Base-by-base conservation (phyloP, 1,140 invertebrate genomes). In the Portunus trituberculatus region DNA sequence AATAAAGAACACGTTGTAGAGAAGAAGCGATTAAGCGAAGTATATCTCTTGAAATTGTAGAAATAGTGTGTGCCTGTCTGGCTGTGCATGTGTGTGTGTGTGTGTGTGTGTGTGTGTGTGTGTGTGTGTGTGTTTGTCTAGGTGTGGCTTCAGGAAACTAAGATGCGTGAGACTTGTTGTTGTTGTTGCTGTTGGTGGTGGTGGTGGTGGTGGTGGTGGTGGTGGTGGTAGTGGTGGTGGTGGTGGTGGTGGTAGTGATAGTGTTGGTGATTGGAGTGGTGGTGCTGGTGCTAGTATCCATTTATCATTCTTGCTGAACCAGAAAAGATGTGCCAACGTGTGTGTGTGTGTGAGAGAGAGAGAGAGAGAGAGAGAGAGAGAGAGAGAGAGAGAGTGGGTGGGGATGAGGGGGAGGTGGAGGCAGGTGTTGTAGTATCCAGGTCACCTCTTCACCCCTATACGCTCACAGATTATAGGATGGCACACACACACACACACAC, bases 341-440 rank as follows among this genome's bases (percentile, higher is more conserved):
- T 76, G 67, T 76, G 67, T 25, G 67, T n/a, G 67, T 59, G 52
- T 59, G 39, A 46, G 87, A 46, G 87, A 89, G 39, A 46, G 39
- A 89, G 87, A 89, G 87, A 89, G 87, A 89, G 39, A 46, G 86
- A 46, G 87, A 46, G 87, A 46, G 87, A 89, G 87, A 89, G 45
- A 89, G 87, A 89, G 39, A 89, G 87, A 89, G 83, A 84, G 83
- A 84, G 28, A 84, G 83, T 0, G 28, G 25, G 83, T 0, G 28
- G 28, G 25, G 86, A 88, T 7, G 20, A 20, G 45, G 16, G 45
- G 32, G 39, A 87, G 29, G 14, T 4, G 0, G 16, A 87, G 28
- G 31, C 12, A 59, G 52, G 16, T 39, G 39, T 39, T 39, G 39
- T 39, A 7, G 25, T 76, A 76, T 76, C 67, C 67, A 76, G 67